Evolutionary conservation across 2,113 vertebrate genomes (phyloP).

Genomic region (Regulus satrapa): DNA sequence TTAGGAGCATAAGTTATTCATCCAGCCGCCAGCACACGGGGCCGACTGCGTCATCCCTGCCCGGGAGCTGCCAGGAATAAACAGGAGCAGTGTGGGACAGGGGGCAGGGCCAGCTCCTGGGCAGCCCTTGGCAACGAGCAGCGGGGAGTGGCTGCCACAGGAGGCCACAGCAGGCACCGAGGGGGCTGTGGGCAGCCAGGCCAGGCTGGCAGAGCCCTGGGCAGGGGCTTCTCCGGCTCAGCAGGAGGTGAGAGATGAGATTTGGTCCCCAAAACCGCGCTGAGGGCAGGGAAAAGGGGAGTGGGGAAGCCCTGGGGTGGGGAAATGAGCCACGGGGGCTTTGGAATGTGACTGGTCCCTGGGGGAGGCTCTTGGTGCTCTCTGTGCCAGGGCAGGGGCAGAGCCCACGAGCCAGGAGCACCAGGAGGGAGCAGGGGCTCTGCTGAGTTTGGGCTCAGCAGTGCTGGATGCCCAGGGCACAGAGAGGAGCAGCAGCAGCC

Average conservation of each 20-base stretch:
- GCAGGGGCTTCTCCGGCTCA: fast-evolving
- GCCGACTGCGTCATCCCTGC: not conserved
- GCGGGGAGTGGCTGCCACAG: not conserved
- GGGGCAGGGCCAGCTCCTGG: not conserved
- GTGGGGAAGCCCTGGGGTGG: not conserved
- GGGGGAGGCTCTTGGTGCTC: not conserved
- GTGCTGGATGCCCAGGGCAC: not conserved
- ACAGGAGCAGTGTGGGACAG: not conserved
- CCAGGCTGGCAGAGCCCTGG: not conserved
- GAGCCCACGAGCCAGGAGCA: not conserved
- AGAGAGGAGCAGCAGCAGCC: not conserved
- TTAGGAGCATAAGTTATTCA: conserved; percentile 33
- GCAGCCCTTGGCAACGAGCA: not conserved
- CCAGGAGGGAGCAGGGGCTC: not conserved
- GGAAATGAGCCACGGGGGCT: fast-evolving
- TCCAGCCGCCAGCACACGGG: not conserved
- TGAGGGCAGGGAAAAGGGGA: not conserved
- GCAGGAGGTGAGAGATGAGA: fast-evolving
- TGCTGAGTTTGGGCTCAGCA: not conserved
- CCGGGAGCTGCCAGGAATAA: not conserved
- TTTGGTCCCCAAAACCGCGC: not conserved
- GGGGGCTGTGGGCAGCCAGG: not conserved
- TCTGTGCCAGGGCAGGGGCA: not conserved
- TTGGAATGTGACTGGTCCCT: not conserved
- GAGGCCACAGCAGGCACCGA: not conserved